Base-by-base conservation (phyloP, 2,888 invertebrate genomes). In the Xiphydria camelus region DNA sequence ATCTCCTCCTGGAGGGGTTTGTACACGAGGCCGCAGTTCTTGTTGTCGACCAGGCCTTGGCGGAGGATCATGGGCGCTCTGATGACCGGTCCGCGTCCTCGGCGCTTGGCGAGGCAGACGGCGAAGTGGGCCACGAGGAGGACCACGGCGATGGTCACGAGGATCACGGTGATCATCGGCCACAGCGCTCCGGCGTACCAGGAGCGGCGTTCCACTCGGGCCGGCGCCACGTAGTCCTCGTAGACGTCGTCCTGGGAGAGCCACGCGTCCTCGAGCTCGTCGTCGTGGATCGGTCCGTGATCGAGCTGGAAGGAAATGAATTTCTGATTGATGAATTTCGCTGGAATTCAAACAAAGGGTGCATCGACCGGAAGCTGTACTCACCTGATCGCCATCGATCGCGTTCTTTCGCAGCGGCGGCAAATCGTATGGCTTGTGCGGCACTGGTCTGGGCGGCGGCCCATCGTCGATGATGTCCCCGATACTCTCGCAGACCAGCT, bases 1-100 rank as follows among this genome's bases (percentile, higher is more conserved):
- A 88, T 82, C 58, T 90, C 89, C 72, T 89, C 89, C 7, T 88
- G 87, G 41, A 90, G 77, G 55, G 88, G 88, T 66, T 87, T 87
- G 76, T 89, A 90, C 14, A 90, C 87, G 47, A 89, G 80, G 2
- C 86, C 86, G 59, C 86, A 86, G 70, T 87, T 86, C 64, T 85
- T 86, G 78, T 85, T 86, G 49, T 74, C 74, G 10, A 66, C 55
- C 21, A 73, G 59, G 20, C 73, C 72, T 26, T 66, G 73, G 18
- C 74, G 70, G 5, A 75, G 62, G 5, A 75, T 74, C 68, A 75
- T 61, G 2, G 75, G 74, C 4, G 74, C 68, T 51, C 75, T 69
- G 26, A 75, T 65, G 0, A 74, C 75, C 0, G 73, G 74, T 6
- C 70, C 66, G 9, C 66, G 67, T 41, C 64, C 63, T 14, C 59